Percentiles rank a stretch among this genome's conserved stretches.
These are phyloP conservation scores for Petrolisthes manimaculis DNA, from an alignment of 2,888 invertebrate species.

Conservation along the genomic window DNA sequence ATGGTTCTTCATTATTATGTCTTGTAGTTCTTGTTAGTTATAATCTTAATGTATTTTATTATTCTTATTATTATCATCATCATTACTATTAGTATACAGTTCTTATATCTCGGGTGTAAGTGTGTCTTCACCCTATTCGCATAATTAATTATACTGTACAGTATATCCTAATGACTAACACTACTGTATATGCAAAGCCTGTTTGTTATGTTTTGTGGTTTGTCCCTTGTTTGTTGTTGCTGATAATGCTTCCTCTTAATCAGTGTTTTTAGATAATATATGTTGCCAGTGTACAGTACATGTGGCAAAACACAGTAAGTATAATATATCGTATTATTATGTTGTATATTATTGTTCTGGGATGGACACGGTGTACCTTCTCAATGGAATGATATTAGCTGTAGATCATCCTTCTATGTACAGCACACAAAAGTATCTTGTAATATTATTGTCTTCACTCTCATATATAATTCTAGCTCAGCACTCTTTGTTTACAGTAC, in stretches of 20 bases:
- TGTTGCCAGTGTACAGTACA: background rate
- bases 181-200: background rate
- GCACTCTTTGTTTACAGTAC: too few relatives aligned
- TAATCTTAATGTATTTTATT: constrained; percentile 9
- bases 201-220: constrained; percentile 17
- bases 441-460: too few relatives aligned
- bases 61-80: background rate
- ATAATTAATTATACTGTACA: constrained; percentile 10
- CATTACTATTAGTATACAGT: background rate
- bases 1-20: constrained; percentile 3
- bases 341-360: too few relatives aligned
- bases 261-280: background rate
- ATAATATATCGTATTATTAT: background rate
- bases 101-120: background rate
- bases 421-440: too few relatives aligned
- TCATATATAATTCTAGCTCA: too few relatives aligned
- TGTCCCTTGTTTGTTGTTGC: constrained; percentile 21
- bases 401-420: too few relatives aligned
- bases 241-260: background rate
- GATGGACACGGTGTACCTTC: too few relatives aligned
- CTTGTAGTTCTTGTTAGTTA: constrained; percentile 7
- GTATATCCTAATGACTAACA: background rate
- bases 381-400: too few relatives aligned
- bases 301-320: constrained; percentile 1
- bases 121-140: background rate